These are phyloP conservation scores for Drosophila parthenogenetica DNA, from an alignment of 2,888 invertebrate genomes.

Conservation along the genomic window DNA sequence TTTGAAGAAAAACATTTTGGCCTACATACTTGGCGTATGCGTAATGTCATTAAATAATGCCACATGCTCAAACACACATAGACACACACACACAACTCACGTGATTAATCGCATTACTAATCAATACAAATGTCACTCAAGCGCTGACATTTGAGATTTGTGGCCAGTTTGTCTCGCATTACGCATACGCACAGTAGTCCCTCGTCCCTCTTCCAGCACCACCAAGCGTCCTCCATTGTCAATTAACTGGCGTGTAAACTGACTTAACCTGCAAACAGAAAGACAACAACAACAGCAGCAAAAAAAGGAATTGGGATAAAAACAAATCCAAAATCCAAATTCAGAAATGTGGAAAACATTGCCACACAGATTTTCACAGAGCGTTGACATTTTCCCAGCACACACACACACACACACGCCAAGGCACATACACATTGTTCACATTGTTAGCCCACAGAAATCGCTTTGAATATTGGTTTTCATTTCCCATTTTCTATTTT, in stretches of 20 bases:
- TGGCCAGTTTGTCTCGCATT: constrained; percentile 66
- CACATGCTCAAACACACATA: constrained; percentile 47
- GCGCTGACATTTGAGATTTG: constrained; percentile 76
- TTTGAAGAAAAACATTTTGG: constrained; percentile 40
- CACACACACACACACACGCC: neutral
- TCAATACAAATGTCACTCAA: constrained; percentile 77
- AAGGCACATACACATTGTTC: constrained; percentile 32
- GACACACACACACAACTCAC: constrained; percentile 35
- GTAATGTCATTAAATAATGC: constrained; percentile 68
- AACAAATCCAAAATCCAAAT: constrained; percentile 33
- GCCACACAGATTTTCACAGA: constrained; percentile 30
- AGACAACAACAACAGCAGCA: constrained; percentile 3
- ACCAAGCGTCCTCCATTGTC: constrained; percentile 46
- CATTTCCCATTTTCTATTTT: constrained; percentile 25
- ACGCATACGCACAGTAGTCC: constrained; percentile 77
- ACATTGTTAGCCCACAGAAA: constrained; percentile 33
- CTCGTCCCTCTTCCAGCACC: neutral
- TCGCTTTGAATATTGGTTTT: constrained; percentile 18
- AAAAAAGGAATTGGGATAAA: constrained; percentile 12
- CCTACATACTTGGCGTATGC: constrained; percentile 57
- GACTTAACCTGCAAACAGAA: constrained; percentile 49
- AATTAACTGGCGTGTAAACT: constrained; percentile 74
- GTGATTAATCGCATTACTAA: constrained; percentile 77
- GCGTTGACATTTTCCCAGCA: constrained; percentile 30
- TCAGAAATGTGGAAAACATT: constrained; percentile 4